Evolutionary conservation across 2,888 invertebrate genomes (phyloP).

Genomic region (Bhutanitis thaidina): DNA sequence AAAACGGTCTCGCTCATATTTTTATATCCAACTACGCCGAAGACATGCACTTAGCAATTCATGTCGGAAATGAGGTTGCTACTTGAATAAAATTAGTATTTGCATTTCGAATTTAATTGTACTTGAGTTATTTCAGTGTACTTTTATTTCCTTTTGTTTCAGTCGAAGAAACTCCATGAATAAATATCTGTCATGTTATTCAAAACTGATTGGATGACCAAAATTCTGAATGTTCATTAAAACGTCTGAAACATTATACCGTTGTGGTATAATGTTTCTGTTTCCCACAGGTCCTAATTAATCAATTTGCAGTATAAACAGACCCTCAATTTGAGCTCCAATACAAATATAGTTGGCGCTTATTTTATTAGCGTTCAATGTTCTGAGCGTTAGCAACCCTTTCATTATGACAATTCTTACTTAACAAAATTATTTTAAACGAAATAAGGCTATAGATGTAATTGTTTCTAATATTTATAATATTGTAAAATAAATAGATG

Average conservation of each 20-base stretch:
- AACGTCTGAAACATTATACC: too few species aligned
- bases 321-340: neutral
- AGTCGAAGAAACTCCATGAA: slow-evolving; percentile 5
- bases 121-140: too few species aligned
- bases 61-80: slow-evolving; percentile 60
- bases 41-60: slow-evolving; percentile 83
- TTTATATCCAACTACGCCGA: slow-evolving; percentile 64
- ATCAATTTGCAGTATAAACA: slow-evolving; percentile 8
- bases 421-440: too few species aligned
- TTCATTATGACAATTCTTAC: neutral
- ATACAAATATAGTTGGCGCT: neutral
- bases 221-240: too few species aligned
- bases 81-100: too few species aligned
- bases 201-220: too few species aligned
- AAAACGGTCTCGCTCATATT: slow-evolving; percentile 74
- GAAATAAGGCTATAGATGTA: too few species aligned
- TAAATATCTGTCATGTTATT: neutral
- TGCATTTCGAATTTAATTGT: too few species aligned
- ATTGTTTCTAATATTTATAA: too few species aligned
- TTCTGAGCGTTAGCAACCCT: neutral
- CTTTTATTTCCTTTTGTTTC: neutral
- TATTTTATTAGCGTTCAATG: neutral
- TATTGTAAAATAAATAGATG: too few species aligned
- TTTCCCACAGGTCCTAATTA: neutral
- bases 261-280: neutral